A percentile compares a stretch with the other conserved stretches of the same genome.
Conservation (phyloP, 2,888 invertebrate species). For the Sipunculus nudus region DNA sequence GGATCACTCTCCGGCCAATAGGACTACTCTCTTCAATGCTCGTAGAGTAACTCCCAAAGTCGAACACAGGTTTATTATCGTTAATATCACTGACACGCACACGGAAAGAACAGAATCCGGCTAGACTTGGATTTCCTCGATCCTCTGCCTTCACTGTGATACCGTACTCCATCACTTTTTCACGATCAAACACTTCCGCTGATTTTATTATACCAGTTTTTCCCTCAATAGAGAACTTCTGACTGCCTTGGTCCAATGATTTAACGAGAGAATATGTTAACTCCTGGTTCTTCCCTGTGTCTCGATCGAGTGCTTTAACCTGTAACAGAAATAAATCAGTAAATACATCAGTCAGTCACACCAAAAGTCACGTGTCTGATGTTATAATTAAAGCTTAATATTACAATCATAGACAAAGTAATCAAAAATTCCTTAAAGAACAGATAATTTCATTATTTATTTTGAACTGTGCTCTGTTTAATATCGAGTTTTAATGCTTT, state of each 20-base stretch:
- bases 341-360: slow-evolving; percentile 13
- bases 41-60: slow-evolving; percentile 51
- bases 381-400: too few species aligned
- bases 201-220: slow-evolving; percentile 90
- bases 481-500: too few species aligned
- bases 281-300: slow-evolving; percentile 83
- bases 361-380: too few species aligned
- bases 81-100: slow-evolving; percentile 60
- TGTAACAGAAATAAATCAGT: slow-evolving; percentile 55
- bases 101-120: slow-evolving; percentile 94
- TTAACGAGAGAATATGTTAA: slow-evolving; percentile 93
- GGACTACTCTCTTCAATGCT: slow-evolving; percentile 52
- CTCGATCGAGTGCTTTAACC: slow-evolving; percentile 92
- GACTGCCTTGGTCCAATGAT: slow-evolving; percentile 78
- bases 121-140: slow-evolving; percentile 95
- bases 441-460: too few species aligned
- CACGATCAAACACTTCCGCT: slow-evolving; percentile 82
- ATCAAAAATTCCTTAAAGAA: too few species aligned
- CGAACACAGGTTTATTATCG: slow-evolving; percentile 62
- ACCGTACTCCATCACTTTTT: slow-evolving; percentile 65
- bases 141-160: slow-evolving; percentile 95
- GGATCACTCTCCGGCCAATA: slow-evolving; percentile 45
- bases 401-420: too few species aligned
- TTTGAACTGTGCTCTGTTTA: too few species aligned
- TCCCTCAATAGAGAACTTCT: slow-evolving; percentile 94